phyloP scores from a whole-genome alignment of 1,140 invertebrate genomes.

The Drosophila cardini region DNA sequence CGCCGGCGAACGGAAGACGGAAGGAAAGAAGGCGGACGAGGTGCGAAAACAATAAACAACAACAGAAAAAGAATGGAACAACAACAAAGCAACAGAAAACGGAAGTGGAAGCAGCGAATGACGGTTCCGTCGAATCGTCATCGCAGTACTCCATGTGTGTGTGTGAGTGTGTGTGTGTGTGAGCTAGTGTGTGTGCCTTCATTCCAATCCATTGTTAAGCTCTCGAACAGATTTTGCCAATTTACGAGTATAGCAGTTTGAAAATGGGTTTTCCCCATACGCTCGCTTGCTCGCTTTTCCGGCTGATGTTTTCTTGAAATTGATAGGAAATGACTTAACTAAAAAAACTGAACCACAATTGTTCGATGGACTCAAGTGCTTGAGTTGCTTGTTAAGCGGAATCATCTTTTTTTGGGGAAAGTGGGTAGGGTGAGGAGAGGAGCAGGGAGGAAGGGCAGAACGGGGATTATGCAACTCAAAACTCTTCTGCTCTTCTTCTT shows the following conservation, averaged over 20 bases:
- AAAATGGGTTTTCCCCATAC: constrained; percentile 41
- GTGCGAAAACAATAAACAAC: constrained; percentile 79
- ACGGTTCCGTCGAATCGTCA: constrained; percentile 48
- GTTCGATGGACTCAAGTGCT: constrained; percentile 38
- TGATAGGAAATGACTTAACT: constrained; percentile 75
- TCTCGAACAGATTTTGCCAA: constrained; percentile 65
- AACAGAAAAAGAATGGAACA: not conserved
- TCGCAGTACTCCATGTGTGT: not conserved
- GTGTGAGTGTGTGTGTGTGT: constrained; percentile 7
- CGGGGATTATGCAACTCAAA: constrained; percentile 54
- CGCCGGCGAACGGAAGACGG: constrained; percentile 55
- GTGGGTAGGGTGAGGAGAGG: not conserved
- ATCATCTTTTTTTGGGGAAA: not conserved
- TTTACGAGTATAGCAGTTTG: constrained; percentile 35
- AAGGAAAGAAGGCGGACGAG: constrained; percentile 48
- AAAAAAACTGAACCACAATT: constrained; percentile 55
- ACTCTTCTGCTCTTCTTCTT: constrained; percentile 19
- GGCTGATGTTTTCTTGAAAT: constrained; percentile 52
- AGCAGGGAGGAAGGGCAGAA: not conserved
- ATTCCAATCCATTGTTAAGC: constrained; percentile 37
- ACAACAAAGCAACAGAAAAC: not conserved
- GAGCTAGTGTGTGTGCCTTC: not conserved
- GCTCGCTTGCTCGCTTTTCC: constrained; percentile 50
- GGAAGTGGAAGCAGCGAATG: constrained; percentile 19
- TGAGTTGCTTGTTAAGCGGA: constrained; percentile 42